phyloP scores from a whole-genome alignment of 92 coral and sea anemone species.

The Heteractis magnifica region DNA sequence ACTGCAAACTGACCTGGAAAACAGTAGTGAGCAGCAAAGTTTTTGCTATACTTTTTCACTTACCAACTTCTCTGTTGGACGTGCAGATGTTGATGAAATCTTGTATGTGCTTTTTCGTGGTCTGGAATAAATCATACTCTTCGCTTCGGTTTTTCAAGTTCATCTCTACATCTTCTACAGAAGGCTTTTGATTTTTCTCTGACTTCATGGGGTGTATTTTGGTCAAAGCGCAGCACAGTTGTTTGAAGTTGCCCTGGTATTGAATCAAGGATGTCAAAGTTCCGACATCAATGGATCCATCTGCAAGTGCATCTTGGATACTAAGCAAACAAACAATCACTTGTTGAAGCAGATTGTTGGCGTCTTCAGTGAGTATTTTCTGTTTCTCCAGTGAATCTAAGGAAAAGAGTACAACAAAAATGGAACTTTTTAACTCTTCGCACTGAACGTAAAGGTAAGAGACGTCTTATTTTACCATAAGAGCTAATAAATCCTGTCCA shows the following conservation, averaged over 20 bases:
- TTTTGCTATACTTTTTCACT: background rate
- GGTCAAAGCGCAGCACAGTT: conserved; percentile 24
- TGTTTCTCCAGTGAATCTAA: conserved; percentile 17
- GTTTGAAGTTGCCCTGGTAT: conserved; percentile 22
- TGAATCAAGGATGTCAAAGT: conserved; percentile 12
- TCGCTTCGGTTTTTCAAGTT: conserved; percentile 14
- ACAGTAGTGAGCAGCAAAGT: background rate
- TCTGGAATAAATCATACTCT: conserved; percentile 6
- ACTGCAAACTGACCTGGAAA: background rate
- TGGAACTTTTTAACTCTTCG: background rate
- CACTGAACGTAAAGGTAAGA: background rate
- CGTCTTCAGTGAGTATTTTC: conserved; percentile 17
- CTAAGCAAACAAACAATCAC: conserved; percentile 6
- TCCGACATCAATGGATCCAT: conserved; percentile 27
- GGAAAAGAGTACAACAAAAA: background rate
- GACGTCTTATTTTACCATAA: conserved; percentile 50
- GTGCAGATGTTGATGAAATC: conserved; percentile 17
- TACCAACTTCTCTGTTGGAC: conserved; percentile 10
- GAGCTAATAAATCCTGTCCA: conserved; percentile 63
- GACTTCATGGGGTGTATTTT: conserved; percentile 10
- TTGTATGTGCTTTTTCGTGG: background rate
- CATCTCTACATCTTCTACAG: conserved; percentile 7
- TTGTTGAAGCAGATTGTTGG: conserved; percentile 13
- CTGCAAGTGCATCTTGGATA: conserved; percentile 6
- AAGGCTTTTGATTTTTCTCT: background rate